These are phyloP conservation scores for Cyanoderma ruficeps DNA, from an alignment of 2,113 vertebrate species.

Conservation along the genomic window DNA sequence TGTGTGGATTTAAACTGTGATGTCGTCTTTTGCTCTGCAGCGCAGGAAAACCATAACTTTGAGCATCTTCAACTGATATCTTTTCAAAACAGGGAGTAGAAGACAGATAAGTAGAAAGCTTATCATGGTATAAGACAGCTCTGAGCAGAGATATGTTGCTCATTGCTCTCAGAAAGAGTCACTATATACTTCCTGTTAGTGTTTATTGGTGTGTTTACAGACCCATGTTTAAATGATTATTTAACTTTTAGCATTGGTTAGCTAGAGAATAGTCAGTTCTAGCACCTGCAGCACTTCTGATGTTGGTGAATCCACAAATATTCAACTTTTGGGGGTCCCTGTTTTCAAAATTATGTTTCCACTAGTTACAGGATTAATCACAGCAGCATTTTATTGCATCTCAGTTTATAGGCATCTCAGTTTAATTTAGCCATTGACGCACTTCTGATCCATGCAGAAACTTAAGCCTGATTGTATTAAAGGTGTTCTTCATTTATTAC, in stretches of 20 bases:
- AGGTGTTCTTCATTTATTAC: neutral
- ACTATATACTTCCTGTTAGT: neutral
- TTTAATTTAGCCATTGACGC: neutral
- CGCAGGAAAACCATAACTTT: neutral
- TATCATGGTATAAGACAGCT: neutral
- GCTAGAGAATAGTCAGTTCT: neutral
- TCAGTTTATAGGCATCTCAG: neutral
- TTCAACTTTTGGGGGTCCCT: neutral
- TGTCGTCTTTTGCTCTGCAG: neutral
- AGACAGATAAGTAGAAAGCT: neutral
- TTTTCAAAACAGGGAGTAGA: neutral
- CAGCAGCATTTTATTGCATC: neutral
- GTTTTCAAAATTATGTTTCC: neutral
- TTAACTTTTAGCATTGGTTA: neutral
- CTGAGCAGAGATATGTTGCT: neutral
- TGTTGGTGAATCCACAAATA: neutral
- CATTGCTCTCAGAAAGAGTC: neutral
- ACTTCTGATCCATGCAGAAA: neutral
- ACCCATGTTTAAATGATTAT: neutral
- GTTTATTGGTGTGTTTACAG: neutral
- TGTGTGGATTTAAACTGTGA: neutral
- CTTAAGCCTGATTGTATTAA: neutral
- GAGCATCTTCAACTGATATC: neutral
- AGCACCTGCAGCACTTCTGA: neutral
- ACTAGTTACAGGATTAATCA: neutral